These are phyloP conservation scores for Zoanthus gigantus DNA, from an alignment of 92 coral and sea anemone species.

Conservation along the genomic window DNA sequence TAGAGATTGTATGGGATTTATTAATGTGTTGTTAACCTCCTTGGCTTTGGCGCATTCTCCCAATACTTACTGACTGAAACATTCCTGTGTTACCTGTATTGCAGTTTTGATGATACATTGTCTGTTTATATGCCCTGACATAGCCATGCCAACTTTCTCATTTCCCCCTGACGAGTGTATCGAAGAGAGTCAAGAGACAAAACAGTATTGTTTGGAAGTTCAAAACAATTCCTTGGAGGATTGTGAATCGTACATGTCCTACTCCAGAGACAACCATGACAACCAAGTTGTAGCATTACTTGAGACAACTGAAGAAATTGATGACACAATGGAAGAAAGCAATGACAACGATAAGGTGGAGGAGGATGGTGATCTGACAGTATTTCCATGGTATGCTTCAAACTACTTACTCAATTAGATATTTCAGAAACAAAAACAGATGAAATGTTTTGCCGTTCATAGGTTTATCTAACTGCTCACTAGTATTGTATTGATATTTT, in stretches of 20 bases:
- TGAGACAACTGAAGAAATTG: conserved; percentile 25
- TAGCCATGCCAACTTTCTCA: conserved; percentile 12
- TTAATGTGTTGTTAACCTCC: conserved; percentile 7
- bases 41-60: conserved; percentile 5
- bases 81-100: conserved; percentile 19
- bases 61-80: conserved; percentile 10
- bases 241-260: conserved; percentile 26
- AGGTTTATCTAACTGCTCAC: conserved; percentile 1
- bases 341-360: conserved; percentile 9
- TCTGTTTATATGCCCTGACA: conserved; percentile 17
- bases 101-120: conserved; percentile 33
- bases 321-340: conserved; percentile 22
- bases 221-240: conserved; percentile 30
- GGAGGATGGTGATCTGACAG: conserved; percentile 11
- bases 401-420: conserved; percentile 2
- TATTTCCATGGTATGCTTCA: conserved; percentile 39
- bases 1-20: conserved; percentile 22
- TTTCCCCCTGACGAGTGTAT: conserved; percentile 12
- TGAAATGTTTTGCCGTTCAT: conserved; percentile 14
- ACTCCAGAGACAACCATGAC: conserved; percentile 29
- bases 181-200: conserved; percentile 12
- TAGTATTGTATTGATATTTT: conserved; percentile 1
- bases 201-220: conserved; percentile 21
- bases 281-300: conserved; percentile 30
- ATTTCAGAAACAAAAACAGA: conserved; percentile 7